Evolutionary conservation across 2,113 vertebrate species (phyloP).

Genomic region (Apteryx owenii): DNA sequence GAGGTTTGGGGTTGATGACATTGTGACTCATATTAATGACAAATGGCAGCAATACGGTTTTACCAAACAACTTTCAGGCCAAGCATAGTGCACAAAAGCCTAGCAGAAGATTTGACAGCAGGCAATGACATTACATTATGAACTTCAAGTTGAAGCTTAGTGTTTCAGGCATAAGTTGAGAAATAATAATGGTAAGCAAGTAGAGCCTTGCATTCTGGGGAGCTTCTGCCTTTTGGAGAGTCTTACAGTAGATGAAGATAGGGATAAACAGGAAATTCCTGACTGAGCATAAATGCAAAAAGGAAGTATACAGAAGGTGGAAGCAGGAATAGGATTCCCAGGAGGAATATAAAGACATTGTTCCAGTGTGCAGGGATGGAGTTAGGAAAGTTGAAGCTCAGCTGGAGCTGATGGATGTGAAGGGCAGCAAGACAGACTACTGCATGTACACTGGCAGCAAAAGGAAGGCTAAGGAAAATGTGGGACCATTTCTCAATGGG

Average conservation of each 20-base stretch:
- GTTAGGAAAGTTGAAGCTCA: neutral
- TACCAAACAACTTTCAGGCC: conserved; percentile 49
- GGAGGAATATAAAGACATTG: neutral
- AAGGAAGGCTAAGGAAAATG: too few relatives aligned
- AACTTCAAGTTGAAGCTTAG: neutral
- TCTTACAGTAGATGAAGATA: neutral
- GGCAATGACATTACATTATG: neutral
- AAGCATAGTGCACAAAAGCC: neutral
- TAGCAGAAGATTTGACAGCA: conserved; percentile 14
- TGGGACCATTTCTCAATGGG: too few relatives aligned
- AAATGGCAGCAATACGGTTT: conserved; percentile 25
- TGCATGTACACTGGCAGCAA: neutral
- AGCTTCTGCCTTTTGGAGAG: neutral
- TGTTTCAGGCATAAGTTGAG: neutral
- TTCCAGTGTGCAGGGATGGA: neutral
- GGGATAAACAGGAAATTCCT: neutral
- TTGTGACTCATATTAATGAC: conserved; percentile 46
- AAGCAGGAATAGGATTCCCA: neutral
- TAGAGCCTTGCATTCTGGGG: neutral
- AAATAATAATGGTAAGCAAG: neutral
- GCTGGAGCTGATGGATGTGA: rapidly evolving
- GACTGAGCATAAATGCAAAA: neutral
- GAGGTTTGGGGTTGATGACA: conserved; percentile 42
- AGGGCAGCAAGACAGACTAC: neutral
- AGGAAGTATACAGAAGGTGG: neutral